These are phyloP conservation scores for Lacanobia oleracea DNA, from an alignment of 2,888 invertebrate species.

Conservation along the genomic window DNA sequence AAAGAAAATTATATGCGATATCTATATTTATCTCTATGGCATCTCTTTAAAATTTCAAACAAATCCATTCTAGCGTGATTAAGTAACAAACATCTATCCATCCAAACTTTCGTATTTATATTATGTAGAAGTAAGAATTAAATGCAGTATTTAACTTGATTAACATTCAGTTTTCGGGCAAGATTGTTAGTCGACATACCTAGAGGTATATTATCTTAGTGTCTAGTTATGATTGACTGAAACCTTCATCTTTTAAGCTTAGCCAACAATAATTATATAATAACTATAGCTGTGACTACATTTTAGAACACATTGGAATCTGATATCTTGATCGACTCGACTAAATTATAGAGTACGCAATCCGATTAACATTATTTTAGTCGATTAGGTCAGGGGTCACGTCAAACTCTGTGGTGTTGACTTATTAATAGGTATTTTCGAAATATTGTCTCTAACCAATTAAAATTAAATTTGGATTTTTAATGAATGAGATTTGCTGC, in stretches of 20 bases:
- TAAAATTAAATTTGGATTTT: neutral
- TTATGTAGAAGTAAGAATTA: too few relatives aligned
- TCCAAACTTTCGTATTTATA: too few relatives aligned
- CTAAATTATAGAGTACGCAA: constrained; percentile 45
- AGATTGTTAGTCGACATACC: neutral
- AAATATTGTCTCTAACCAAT: constrained; percentile 7
- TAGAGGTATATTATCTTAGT: neutral
- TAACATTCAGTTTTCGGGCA: neutral
- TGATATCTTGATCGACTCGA: constrained; percentile 30
- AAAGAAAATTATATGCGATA: neutral
- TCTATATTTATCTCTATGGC: too few relatives aligned
- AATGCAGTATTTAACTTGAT: too few relatives aligned
- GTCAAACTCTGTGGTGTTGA: constrained; percentile 23
- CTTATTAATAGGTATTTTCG: constrained; percentile 4
- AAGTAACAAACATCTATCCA: too few relatives aligned
- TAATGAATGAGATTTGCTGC: constrained; percentile 16
- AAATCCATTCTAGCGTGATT: too few relatives aligned
- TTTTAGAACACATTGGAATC: constrained; percentile 24
- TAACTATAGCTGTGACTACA: constrained; percentile 23
- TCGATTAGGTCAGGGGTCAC: constrained; percentile 46
- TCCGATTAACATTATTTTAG: constrained; percentile 47
- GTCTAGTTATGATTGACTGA: neutral
- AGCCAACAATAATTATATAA: constrained; percentile 35
- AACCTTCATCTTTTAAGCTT: constrained; percentile 41
- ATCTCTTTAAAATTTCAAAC: too few relatives aligned